A percentile compares a stretch with the other conserved stretches of the same genome.
phyloP scores from a whole-genome alignment of 2,797 vertebrate species.

The Nannoperca obscura region DNA sequence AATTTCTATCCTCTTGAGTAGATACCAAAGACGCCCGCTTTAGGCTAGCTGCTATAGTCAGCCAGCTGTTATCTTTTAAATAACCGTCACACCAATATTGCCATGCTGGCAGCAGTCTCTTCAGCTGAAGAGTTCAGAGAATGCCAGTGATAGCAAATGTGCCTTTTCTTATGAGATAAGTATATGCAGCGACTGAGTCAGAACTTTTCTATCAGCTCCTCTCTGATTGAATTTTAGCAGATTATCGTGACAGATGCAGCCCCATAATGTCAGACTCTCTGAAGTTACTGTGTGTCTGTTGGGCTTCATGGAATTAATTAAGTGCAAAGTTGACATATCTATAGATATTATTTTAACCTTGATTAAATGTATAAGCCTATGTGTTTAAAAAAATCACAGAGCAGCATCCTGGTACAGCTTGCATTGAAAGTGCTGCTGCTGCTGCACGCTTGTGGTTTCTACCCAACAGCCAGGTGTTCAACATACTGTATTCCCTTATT shows the following conservation, averaged over 20 bases:
- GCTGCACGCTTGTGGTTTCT: conserved; percentile 4
- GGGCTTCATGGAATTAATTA: conserved; percentile 42
- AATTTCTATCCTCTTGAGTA: conserved; percentile 32
- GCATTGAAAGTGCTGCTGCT: background rate
- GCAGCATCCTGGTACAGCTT: background rate
- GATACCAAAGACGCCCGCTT: conserved; percentile 39
- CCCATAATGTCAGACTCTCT: conserved; percentile 46
- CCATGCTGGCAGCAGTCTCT: conserved; percentile 53
- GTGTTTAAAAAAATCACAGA: conserved; percentile 29
- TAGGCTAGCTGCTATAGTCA: conserved; percentile 47
- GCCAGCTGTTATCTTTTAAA: conserved; percentile 75
- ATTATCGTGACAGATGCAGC: conserved; percentile 64
- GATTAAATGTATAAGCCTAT: conserved; percentile 14
- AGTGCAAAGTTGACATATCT: conserved; percentile 38
- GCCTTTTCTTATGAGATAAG: conserved; percentile 68
- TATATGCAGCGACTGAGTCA: conserved; percentile 48
- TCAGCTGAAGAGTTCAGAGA: conserved; percentile 66
- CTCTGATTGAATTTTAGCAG: conserved; percentile 68
- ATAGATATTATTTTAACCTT: conserved; percentile 13
- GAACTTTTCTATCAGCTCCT: conserved; percentile 63
- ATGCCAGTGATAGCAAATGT: conserved; percentile 56
- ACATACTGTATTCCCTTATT: conserved; percentile 19
- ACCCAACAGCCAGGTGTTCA: conserved; percentile 36
- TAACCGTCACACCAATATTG: conserved; percentile 66
- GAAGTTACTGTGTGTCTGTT: conserved; percentile 46